Base-by-base conservation (phyloP, 2,797 vertebrate species). In the Spinus pinus region DNA sequence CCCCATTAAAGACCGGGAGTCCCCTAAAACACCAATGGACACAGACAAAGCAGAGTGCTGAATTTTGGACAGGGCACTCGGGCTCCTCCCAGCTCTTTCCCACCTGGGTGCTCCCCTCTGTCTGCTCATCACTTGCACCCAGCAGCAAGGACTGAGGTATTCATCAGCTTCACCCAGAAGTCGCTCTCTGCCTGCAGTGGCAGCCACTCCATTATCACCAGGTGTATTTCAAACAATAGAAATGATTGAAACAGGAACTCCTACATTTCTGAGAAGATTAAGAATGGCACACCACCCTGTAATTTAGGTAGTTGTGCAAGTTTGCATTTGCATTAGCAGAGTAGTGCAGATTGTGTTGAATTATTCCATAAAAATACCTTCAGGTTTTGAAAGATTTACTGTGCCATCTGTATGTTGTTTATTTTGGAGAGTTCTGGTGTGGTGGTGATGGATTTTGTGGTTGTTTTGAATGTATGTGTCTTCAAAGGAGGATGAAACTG, bases 171-270 rank as follows among this genome's bases (percentile, higher is more conserved):
- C 86, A 62, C 88, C 86, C 65, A 69, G 70, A 62, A 94, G 87
- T 78, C 47, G n/a, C 71, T 88, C 94, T 80, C 69, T 95, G 93
- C 96, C 94, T 91, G 37, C 92, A 60, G 82, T 72, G 86, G 93
- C 90, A 94, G 90, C 75, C 92, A 23, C 93, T 96, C 95, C 57
- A 30, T 94, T 89, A 84, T 95, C 94, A 93, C 75, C 35, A 57
- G 86, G n/a, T 94, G 65, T n/a, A 83, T 80, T 94, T 94, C 93
- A 92, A 72, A 96, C 96, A 96, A 95, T 93, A 85, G 94, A 77
- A 95, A 73, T 95, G 94, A 96, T 94, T 96, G 96, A 96, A 96
- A 91, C 93, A 96, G 96, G 95, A 96, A 96, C 96, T 94, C 97
- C 96, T 97, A 94, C 96, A 91, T 96, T 96, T 95, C 88, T 93